Percentiles rank a stretch among this genome's conserved stretches.
Evolutionary conservation across 1,140 invertebrate species (phyloP).

Genomic region (Drosophila sucinea): DNA sequence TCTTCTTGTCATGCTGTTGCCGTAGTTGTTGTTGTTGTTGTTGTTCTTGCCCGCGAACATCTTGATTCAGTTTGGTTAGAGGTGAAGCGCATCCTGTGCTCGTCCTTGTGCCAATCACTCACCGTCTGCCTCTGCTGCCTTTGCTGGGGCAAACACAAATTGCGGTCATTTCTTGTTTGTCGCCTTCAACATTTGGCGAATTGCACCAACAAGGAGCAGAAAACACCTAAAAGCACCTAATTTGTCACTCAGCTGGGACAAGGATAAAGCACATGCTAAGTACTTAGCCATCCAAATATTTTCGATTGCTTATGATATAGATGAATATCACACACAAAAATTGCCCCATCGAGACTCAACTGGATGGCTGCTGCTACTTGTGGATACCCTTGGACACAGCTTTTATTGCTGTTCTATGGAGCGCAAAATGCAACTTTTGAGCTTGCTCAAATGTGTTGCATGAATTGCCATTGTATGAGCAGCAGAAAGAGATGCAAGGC

Average conservation of each 20-base stretch:
- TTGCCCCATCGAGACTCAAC: background rate
- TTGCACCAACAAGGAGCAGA: conserved; percentile 27
- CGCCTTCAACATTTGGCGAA: conserved; percentile 60
- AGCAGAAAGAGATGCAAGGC: background rate
- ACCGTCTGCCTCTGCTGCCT: conserved; percentile 29
- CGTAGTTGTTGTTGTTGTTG: conserved; percentile 14
- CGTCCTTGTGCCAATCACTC: conserved; percentile 71
- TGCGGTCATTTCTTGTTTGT: conserved; percentile 80
- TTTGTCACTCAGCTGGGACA: conserved; percentile 62
- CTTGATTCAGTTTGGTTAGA: conserved; percentile 54
- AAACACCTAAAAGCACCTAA: conserved; percentile 69
- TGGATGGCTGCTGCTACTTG: background rate
- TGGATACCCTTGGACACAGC: conserved; percentile 21
- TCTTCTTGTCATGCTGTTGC: conserved; percentile 21
- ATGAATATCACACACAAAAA: conserved; percentile 15
- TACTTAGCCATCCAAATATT: conserved; percentile 62
- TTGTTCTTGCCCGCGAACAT: conserved; percentile 48
- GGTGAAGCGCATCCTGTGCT: conserved; percentile 48
- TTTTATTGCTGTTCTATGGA: conserved; percentile 79
- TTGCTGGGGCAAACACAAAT: conserved; percentile 51
- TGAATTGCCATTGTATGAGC: conserved; percentile 57
- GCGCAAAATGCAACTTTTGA: conserved; percentile 72
- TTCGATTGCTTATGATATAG: conserved; percentile 73
- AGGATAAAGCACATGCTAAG: conserved; percentile 35
- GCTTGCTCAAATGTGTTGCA: conserved; percentile 63